A percentile compares a stretch with the other conserved stretches of the same genome.
Conservation (phyloP, 2,888 invertebrate species). For the Dryocosmus kuriphilus region DNA sequence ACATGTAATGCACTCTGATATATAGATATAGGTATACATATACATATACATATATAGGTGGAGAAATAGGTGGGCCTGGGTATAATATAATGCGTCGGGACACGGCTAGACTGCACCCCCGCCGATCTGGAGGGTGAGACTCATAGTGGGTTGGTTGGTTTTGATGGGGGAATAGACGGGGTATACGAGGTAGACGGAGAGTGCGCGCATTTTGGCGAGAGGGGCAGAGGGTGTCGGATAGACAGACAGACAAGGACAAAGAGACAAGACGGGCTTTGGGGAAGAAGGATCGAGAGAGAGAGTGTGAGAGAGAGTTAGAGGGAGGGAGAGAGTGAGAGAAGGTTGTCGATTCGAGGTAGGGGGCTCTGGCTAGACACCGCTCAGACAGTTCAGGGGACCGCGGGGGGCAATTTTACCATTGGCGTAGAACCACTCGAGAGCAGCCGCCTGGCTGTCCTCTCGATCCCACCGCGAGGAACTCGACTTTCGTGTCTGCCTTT, state of each 20-base stretch:
- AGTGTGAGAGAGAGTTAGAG: slow-evolving; percentile 37
- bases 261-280: slow-evolving; percentile 37
- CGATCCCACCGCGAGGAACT: slow-evolving; percentile 23
- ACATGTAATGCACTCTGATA: too few species aligned
- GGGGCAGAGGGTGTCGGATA: not conserved
- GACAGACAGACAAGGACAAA: slow-evolving; percentile 24
- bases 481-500: slow-evolving; percentile 33
- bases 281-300: slow-evolving; percentile 49
- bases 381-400: slow-evolving; percentile 76
- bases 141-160: not conserved
- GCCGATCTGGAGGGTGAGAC: slow-evolving; percentile 28
- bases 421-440: slow-evolving; percentile 66
- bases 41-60: not conserved
- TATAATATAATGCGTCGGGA: not conserved
- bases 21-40: too few species aligned
- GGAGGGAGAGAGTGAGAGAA: slow-evolving; percentile 33
- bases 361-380: slow-evolving; percentile 78
- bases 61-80: too few species aligned
- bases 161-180: not conserved
- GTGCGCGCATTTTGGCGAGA: not conserved
- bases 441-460: slow-evolving; percentile 12
- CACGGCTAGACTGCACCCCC: slow-evolving; percentile 29
- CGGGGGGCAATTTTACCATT: slow-evolving; percentile 69
- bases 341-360: slow-evolving; percentile 63
- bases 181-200: not conserved